Conservation (phyloP, 2,797 vertebrate species). For the Pelobates cultripes region DNA sequence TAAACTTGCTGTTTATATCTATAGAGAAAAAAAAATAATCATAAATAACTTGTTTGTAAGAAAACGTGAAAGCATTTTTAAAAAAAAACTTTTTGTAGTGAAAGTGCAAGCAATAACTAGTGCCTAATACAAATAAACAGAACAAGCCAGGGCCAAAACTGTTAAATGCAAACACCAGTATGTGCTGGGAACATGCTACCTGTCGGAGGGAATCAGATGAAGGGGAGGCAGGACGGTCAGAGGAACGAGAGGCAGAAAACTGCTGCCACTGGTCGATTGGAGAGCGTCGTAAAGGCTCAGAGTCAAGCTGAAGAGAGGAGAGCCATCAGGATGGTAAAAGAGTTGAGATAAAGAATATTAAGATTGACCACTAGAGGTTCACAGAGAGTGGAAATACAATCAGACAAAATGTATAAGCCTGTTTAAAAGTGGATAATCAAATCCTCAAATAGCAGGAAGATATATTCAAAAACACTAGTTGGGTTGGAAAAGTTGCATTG, state of each 20-base stretch:
- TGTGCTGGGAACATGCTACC: constrained; percentile 74
- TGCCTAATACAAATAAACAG: neutral
- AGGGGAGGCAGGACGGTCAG: constrained; percentile 74
- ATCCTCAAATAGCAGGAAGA: too few species aligned
- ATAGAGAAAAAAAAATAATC: too few species aligned
- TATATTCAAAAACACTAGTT: too few species aligned
- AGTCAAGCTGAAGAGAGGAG: constrained; percentile 74
- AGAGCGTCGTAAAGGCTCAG: constrained; percentile 81
- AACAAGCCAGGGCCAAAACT: constrained; percentile 21
- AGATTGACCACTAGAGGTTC: neutral
- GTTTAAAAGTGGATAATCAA: too few species aligned
- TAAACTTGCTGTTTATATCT: too few species aligned
- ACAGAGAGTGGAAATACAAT: neutral
- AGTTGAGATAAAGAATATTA: constrained; percentile 1
- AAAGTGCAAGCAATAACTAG: neutral
- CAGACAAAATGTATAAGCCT: too few species aligned
- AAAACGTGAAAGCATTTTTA: neutral
- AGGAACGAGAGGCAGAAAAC: constrained; percentile 74
- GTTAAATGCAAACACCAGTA: neutral
- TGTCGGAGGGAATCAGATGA: constrained; percentile 84
- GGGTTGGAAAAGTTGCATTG: too few species aligned
- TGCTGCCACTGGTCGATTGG: constrained; percentile 88
- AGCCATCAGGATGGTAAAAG: constrained; percentile 52
- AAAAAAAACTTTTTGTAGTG: neutral
- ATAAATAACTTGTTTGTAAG: too few species aligned